A percentile compares a stretch with the other conserved stretches of the same genome.
phyloP scores from a whole-genome alignment of 2,888 invertebrate genomes.

The Drosophila macrothrix region DNA sequence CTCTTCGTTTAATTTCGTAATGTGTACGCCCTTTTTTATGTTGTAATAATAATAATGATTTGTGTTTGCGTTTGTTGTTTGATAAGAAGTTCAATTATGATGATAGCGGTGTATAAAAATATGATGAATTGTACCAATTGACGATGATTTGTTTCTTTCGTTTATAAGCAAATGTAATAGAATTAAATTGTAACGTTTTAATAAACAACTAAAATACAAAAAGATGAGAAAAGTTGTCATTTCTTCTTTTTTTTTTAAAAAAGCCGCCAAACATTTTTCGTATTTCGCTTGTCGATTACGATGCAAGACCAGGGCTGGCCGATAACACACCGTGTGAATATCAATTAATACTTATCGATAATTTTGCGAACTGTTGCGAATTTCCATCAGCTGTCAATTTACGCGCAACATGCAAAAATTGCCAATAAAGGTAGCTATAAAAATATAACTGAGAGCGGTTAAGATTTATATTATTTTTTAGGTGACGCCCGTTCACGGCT shows the following conservation, averaged over 20 bases:
- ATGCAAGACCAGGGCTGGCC: conserved; percentile 5
- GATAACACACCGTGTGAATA: not conserved
- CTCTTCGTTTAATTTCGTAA: conserved; percentile 34
- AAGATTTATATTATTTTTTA: not conserved
- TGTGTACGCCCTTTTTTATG: conserved; percentile 58
- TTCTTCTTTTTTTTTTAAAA: not conserved
- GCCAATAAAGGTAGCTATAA: conserved; percentile 2
- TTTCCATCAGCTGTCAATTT: not conserved
- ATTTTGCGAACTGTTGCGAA: not conserved
- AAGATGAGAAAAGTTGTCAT: not conserved
- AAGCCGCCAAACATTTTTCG: not conserved
- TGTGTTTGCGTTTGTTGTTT: conserved; percentile 77
- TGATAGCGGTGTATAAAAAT: conserved; percentile 76
- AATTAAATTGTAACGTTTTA: conserved; percentile 80
- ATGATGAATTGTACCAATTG: conserved; percentile 79
- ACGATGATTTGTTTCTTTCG: conserved; percentile 81
- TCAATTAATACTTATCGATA: conserved; percentile 15
- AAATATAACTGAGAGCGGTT: not conserved
- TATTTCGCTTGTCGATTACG: too few species aligned
- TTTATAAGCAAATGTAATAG: conserved; percentile 82
- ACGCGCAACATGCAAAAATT: conserved; percentile 21
- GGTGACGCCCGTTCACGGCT: conserved; percentile 32
- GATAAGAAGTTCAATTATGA: conserved; percentile 69
- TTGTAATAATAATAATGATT: conserved; percentile 55
- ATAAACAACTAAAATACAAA: conserved; percentile 59